Evolutionary conservation across 2,113 vertebrate genomes (phyloP), one percentile per base, ranked within the genome.

Genomic region (Mobula hypostoma): DNA sequence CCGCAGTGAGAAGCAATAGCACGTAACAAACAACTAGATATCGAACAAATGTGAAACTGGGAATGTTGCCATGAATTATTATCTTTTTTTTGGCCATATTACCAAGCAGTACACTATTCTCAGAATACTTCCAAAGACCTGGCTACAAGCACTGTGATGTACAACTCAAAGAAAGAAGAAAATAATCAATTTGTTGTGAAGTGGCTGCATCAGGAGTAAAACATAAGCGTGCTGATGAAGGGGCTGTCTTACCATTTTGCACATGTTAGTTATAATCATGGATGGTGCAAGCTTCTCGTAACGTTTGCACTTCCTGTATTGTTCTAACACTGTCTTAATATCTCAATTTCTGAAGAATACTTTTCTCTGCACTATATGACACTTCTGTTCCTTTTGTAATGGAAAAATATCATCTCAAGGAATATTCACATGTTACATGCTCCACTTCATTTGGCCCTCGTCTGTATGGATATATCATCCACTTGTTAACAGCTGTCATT

Each of bases 1-100:
- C 94, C 94, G 94, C 95, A 94, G 94, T 94, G 94, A 94, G 94
- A 85, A 96, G 95, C 95, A 96, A 93, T 93, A 93, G 91, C 21
- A 93, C 40, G 91, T 48, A 76, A 76, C 56, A 74, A 40, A 48
- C 91, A 74, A 76, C 68, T 40, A 93, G 70, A 76, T 56, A 74
- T 72, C 32, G 40, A 93, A 93, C 91, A 93, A 74, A 74, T 36
- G 27, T 76, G 70, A 93, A 74, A 56, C 68, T 93, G 68, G 40
- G 91, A 93, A 93, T 93, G 68, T 27, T 93, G 91, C 48, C 36
- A 72, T 48, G n/a, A 24, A 70, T 70, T 92, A 68, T 40, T 1
- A 5, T 68, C 5, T 70, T 70, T 70, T 92, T 92, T 70, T 70
- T 92, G 90, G 66, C 90, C 90, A 92, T 72, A 92, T 92, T 21